These are phyloP conservation scores for Armadillidium nasatum DNA, from an alignment of 1,140 invertebrate species.

Conservation along the genomic window DNA sequence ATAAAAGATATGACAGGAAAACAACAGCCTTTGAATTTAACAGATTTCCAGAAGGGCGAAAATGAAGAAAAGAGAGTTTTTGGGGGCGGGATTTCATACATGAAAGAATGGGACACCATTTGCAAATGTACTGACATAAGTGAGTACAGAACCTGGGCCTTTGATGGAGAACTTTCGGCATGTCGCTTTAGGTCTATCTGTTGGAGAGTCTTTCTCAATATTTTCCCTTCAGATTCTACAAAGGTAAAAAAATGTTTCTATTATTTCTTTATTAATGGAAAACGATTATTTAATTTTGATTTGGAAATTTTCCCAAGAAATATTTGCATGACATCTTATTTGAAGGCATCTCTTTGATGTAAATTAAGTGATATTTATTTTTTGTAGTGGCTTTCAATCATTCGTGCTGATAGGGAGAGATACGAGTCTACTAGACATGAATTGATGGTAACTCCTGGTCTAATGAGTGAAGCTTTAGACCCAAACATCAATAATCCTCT, in stretches of 20 bases:
- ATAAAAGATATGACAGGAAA: neutral
- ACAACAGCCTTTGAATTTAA: neutral
- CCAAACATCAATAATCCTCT: neutral
- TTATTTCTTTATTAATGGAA: no score
- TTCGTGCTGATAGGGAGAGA: neutral
- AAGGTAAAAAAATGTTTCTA: neutral
- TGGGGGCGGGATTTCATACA: neutral
- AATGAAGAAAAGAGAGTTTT: neutral
- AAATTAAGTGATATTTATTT: no score
- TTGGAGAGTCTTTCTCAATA: constrained; percentile 2
- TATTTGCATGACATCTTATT: no score
- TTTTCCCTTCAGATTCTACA: neutral
- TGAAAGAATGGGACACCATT: neutral
- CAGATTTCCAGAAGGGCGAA: neutral
- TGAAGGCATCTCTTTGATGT: no score
- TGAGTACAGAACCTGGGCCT: neutral
- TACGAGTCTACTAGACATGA: neutral
- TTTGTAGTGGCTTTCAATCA: constrained; percentile 2
- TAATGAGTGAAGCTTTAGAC: neutral
- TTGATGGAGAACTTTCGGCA: neutral
- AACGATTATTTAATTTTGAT: no score
- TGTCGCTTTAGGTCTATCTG: constrained; percentile 1
- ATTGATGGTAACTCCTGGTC: neutral
- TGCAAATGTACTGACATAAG: neutral
- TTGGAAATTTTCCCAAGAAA: no score